Evolutionary conservation across 1,140 invertebrate genomes (phyloP), one percentile per base, ranked within the genome.

Genomic region (Phthorimaea operculella): DNA sequence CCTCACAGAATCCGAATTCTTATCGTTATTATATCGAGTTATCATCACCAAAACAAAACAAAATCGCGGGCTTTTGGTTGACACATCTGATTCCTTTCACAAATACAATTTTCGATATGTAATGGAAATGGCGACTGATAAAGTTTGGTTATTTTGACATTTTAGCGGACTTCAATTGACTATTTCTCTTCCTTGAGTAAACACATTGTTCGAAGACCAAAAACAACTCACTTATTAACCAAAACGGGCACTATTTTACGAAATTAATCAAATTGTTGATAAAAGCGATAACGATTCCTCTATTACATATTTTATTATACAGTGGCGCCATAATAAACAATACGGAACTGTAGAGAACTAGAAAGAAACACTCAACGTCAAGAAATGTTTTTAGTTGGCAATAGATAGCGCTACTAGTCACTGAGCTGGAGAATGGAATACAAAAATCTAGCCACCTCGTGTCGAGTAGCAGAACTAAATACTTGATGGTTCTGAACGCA

Each of bases 21-120:
- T 28, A 28, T 4, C 21, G 6, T 6, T 6, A 28, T 4, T 28
- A 6, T 6, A 28, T 28, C 21, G 6, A 28, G 36, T 4, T 39
- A 39, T 34, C 33, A n/a, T 39, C 8, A 1, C 2, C 3, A 9
- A 12, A 39, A 39, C 36, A 39, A 39, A 39, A 12, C n/a, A 39
- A 12, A 39, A 39, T 39, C 58, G 60, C 74, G 68, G 72, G 72
- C 70, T 63, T 65, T 64, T 58, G 48, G 62, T 65, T 81, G 76
- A 81, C 76, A 74, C 62, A 64, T 70, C 63, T 65, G 76, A 70
- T 77, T 69, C 74, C 78, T 74, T 79, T 81, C 73, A 64, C 28
- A 55, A 71, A 70, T 61, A 66, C 65, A 66, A 61, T 62, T 59
- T 47, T n/a, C 44, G 16, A 47, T 16, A 17, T 47, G 44, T 48